Percentiles rank a stretch among this genome's conserved stretches.
Conservation (phyloP, 1,140 invertebrate genomes). For the Drosophila subobscura region DNA sequence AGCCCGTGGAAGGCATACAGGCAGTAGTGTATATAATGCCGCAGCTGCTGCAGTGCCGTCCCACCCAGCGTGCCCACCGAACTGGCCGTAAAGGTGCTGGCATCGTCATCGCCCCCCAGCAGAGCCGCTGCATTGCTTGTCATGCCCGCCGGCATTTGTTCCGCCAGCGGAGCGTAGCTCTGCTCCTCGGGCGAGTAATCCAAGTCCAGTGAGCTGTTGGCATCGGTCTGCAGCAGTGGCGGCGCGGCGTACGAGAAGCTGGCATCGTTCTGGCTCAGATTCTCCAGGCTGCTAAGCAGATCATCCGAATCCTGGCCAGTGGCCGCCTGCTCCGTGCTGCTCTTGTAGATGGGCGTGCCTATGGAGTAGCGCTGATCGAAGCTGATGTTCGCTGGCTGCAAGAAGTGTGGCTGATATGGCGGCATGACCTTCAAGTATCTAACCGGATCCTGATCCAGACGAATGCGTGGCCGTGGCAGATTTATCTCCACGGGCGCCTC, state of each 20-base stretch:
- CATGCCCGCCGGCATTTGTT: conserved; percentile 18
- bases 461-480: conserved; percentile 76
- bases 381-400: conserved; percentile 74
- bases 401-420: conserved; percentile 70
- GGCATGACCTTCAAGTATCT: conserved; percentile 82
- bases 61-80: conserved; percentile 33
- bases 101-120: conserved; percentile 44
- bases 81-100: conserved; percentile 59
- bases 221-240: conserved; percentile 30
- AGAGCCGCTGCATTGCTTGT: conserved; percentile 13
- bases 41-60: conserved; percentile 57
- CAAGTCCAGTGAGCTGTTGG: conserved; percentile 59
- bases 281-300: conserved; percentile 77
- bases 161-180: conserved; percentile 70
- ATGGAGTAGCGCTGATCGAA: conserved; percentile 62
- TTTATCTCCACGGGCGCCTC: conserved; percentile 78
- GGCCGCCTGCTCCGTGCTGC: conserved; percentile 66
- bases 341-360: conserved; percentile 67
- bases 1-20: conserved; percentile 85
- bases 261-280: conserved; percentile 74
- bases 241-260: conserved; percentile 67
- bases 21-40: conserved; percentile 85
- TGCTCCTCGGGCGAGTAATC: conserved; percentile 77
- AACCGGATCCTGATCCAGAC: conserved; percentile 70
- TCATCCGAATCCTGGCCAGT: conserved; percentile 80